These are phyloP conservation scores for Ondatra zibethicus DNA, from an alignment of 2,113 vertebrate species.

Conservation along the genomic window DNA sequence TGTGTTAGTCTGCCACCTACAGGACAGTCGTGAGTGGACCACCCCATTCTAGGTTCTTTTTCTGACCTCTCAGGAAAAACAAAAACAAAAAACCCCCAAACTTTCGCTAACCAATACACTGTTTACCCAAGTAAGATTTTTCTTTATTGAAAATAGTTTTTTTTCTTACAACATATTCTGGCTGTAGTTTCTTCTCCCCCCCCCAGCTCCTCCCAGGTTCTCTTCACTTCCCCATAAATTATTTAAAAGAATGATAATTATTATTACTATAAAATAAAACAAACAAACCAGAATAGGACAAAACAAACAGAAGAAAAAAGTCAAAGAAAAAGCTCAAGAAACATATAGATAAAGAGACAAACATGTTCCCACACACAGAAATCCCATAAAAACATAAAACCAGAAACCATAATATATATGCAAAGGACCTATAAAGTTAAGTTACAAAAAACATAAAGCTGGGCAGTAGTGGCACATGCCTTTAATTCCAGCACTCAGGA, in stretches of 20 bases:
- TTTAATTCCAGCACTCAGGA: too few species aligned
- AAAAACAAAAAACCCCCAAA: not conserved
- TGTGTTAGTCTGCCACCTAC: slow-evolving; percentile 35
- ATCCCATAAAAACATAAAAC: not conserved
- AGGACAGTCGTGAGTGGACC: not conserved
- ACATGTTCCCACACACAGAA: not conserved
- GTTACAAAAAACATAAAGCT: not conserved
- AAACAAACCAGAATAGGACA: not conserved
- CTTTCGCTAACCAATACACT: not conserved
- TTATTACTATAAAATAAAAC: not conserved
- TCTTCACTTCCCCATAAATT: not conserved
- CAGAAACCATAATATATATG: not conserved
- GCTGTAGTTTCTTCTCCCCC: not conserved
- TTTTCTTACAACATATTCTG: not conserved
- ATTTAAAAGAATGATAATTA: not conserved
- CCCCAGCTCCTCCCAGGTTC: not conserved
- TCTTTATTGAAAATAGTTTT: not conserved
- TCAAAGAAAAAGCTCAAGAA: not conserved
- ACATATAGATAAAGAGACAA: not conserved
- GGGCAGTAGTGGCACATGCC: too few species aligned
- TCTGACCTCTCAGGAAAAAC: not conserved
- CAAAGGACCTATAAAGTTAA: not conserved
- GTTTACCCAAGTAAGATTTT: not conserved
- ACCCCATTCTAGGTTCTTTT: not conserved
- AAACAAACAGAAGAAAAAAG: not conserved